Conservation (phyloP, 1,140 invertebrate species). For the Megathymus violae region DNA sequence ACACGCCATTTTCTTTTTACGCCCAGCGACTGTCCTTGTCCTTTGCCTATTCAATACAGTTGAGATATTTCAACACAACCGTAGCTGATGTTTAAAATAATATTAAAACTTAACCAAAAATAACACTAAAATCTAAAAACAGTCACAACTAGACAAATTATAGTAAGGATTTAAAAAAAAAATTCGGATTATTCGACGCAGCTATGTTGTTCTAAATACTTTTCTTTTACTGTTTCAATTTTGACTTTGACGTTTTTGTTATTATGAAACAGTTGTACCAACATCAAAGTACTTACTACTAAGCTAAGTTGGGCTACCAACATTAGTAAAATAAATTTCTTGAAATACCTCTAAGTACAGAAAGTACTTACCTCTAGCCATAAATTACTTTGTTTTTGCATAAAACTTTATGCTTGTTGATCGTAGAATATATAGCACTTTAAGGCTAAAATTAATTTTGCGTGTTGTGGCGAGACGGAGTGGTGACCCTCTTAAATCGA, state of each 20-base stretch:
- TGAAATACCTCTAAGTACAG: too few relatives aligned
- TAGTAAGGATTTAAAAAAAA: constrained; percentile 69
- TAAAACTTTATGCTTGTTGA: too few relatives aligned
- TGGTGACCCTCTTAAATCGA: too few relatives aligned
- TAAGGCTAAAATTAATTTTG: too few relatives aligned
- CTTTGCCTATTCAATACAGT: constrained; percentile 60
- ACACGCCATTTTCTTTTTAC: constrained; percentile 94
- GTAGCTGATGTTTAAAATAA: constrained; percentile 66
- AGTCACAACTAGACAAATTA: constrained; percentile 54
- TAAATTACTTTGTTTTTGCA: too few relatives aligned
- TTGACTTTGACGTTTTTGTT: constrained; percentile 59
- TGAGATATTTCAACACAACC: constrained; percentile 57
- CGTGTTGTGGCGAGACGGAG: too few relatives aligned
- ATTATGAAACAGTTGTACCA: constrained; percentile 50
- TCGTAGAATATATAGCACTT: too few relatives aligned
- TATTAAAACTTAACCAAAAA: constrained; percentile 55
- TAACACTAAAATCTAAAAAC: constrained; percentile 65
- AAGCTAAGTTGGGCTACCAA: too few relatives aligned
- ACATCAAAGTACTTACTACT: constrained; percentile 36
- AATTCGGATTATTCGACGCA: constrained; percentile 68
- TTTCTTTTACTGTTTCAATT: constrained; percentile 57
- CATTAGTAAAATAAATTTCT: too few relatives aligned
- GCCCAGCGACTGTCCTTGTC: constrained; percentile 69
- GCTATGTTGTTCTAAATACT: constrained; percentile 67
- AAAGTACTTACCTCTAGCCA: too few relatives aligned